A percentile compares a stretch with the other conserved stretches of the same genome.
These are phyloP conservation scores for Potamarius usumacintae DNA, from an alignment of 2,113 vertebrate genomes.

Conservation along the genomic window DNA sequence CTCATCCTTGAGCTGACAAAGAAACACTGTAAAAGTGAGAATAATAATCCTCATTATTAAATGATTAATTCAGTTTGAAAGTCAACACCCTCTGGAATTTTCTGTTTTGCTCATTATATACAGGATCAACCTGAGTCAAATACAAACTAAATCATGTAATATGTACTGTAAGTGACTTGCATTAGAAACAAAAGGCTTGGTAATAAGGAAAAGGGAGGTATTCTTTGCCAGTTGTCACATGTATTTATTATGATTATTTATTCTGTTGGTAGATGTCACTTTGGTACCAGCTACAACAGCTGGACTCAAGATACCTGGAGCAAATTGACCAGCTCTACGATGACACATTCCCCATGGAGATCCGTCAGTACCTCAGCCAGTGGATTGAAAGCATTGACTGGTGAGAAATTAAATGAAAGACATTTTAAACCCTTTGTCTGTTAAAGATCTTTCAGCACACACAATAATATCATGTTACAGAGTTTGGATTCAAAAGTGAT, in stretches of 20 bases:
- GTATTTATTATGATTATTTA: neutral
- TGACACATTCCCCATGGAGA: conserved; percentile 84
- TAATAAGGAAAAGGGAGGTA: neutral
- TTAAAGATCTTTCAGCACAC: neutral
- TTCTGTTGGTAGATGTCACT: conserved; percentile 80
- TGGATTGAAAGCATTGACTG: conserved; percentile 91
- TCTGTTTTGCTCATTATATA: neutral
- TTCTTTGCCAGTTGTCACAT: neutral
- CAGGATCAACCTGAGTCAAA: neutral
- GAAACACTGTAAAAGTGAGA: neutral
- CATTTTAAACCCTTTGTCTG: neutral
- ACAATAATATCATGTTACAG: neutral
- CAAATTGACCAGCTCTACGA: conserved; percentile 85
- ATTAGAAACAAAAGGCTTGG: neutral
- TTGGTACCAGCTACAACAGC: conserved; percentile 84
- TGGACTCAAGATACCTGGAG: conserved; percentile 81
- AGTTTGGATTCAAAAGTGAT: neutral
- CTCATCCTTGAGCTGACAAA: neutral
- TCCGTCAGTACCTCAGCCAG: conserved; percentile 82
- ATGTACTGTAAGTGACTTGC: neutral
- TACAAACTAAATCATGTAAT: neutral
- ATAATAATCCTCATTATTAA: neutral
- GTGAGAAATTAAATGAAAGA: conserved; percentile 67
- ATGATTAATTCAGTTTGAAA: neutral
- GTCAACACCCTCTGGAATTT: neutral